Base-by-base conservation (phyloP, 2,888 invertebrate species). In the Leptopilina drosophilae region DNA sequence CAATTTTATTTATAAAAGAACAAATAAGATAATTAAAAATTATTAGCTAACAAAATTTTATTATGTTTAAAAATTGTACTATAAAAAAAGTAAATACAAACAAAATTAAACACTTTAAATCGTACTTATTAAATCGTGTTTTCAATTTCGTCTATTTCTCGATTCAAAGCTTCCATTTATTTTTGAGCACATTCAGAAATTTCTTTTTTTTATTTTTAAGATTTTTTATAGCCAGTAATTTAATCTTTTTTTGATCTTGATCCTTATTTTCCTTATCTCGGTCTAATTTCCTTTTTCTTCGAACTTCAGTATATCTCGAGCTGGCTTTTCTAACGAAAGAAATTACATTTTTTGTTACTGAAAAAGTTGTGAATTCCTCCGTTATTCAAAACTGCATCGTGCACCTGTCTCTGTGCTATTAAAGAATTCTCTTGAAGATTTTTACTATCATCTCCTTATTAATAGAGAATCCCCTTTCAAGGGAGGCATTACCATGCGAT, bases 381-480 rank as follows among this genome's bases (percentile, higher is more conserved):
- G 53, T 76, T 75, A 15, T 77, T 64, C 53, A 66, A 65, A 11
- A 84, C 78, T 64, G 77, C 82, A 78, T 84, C 83, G 79, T 83
- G 81, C 40, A 84, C 77, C 14, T 79, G 78, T 64, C 83, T 75
- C 66, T 83, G 81, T 42, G 81, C 82, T 49, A 85, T 75, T 11
- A 84, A 78, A 46, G 80, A 80, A 66, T 80, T 76, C 76, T 85
- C 83, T 14, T 62, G 33, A 49, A 81, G 79, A 76, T 85, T 85
- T 66, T 83, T 11, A 84, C 78, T 15, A 85, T 49, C 67, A 82
- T 82, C 67, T 84, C 83, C 67, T 77, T 78, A 67, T 83, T 84
- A 26, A 83, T 56, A 2, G 83, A 83, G 75, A 84, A 85, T 7
- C 84, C 83, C 67, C 82, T 79, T 81, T 85, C 82, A 20, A 83